Base-by-base conservation (phyloP, 1,140 invertebrate genomes). In the Zaprionus camerounensis region DNA sequence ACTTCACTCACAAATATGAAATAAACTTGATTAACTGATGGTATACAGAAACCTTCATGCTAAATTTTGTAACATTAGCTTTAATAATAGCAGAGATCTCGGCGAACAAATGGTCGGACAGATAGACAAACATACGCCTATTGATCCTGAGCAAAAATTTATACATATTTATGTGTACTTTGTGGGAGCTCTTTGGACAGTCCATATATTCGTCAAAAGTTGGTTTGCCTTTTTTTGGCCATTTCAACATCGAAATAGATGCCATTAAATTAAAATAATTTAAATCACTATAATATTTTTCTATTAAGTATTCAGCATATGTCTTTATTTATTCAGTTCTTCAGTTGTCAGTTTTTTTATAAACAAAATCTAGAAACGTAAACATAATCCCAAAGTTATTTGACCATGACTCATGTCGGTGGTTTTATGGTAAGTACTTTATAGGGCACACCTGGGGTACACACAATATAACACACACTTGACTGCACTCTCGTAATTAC, bases 351-450 rank as follows among this genome's bases (percentile, higher is more conserved):
- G 24, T 26, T 5, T 17, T 17, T 17, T 9, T 3, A 46, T 13
- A 51, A 12, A 51, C 46, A 34, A 26, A 44, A 28, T 31, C 12
- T 34, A 24, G 22, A 0, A 51, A 15, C 11, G 11, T 20, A 12
- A 22, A 49, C 46, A 12, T 17, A 66, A 41, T 56, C 34, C 51
- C 3, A 13, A 12, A 12, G 11, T 20, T 44, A 15, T 67, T 38
- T 20, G 36, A 57, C 24, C 28, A 34, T 67, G 64, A 67, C 22
- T 56, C 53, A 56, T n/a, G n/a, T n/a, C 9, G 2, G 3, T 24
- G 9, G 2, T 5, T 51, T 22, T 5, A 51, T 13, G 46, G 41
- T 3, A 46, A 17, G 2, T 46, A 9, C 6, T 22, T 22, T 22
- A 49, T 13, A 49, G 4, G 3, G 3, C 46, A 49, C 13, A 17